Evolutionary conservation across 2,797 vertebrate species (phyloP).

Genomic region (Antrozous pallidus): DNA sequence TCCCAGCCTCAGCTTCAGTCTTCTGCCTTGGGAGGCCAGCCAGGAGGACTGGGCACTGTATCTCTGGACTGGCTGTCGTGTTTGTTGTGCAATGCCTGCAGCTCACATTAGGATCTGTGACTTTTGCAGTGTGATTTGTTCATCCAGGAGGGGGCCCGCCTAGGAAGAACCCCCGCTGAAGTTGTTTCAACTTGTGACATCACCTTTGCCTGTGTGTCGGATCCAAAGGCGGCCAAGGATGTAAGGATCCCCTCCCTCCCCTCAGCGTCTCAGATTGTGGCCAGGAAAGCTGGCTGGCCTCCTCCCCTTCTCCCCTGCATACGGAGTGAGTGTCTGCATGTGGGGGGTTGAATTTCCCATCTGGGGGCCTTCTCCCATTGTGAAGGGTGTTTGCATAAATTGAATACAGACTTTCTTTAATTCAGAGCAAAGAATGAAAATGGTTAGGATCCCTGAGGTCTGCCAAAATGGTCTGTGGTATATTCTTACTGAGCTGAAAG

Average conservation of each 20-base stretch:
- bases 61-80: constrained; percentile 36
- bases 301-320: constrained; percentile 53
- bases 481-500: not conserved
- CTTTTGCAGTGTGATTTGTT: constrained; percentile 97
- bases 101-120: constrained; percentile 81
- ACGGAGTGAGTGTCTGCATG: constrained; percentile 55
- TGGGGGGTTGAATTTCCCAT: not conserved
- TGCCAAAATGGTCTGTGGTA: not conserved
- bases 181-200: constrained; percentile 99
- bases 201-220: constrained; percentile 98
- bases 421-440: not conserved
- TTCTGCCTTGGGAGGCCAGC: not conserved
- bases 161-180: constrained; percentile 97
- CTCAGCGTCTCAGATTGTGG: constrained; percentile 34
- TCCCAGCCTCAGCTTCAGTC: not conserved
- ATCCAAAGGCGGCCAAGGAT: constrained; percentile 97
- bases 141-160: constrained; percentile 96
- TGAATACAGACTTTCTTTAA: constrained; percentile 32
- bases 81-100: constrained; percentile 64
- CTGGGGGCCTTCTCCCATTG: not conserved
- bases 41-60: not conserved
- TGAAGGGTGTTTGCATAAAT: constrained; percentile 9
- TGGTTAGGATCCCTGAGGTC: not conserved
- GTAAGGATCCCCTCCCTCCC: constrained; percentile 87
- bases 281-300: constrained; percentile 55